These are phyloP conservation scores for Menura novaehollandiae DNA, from an alignment of 2,113 vertebrate species.

Conservation along the genomic window DNA sequence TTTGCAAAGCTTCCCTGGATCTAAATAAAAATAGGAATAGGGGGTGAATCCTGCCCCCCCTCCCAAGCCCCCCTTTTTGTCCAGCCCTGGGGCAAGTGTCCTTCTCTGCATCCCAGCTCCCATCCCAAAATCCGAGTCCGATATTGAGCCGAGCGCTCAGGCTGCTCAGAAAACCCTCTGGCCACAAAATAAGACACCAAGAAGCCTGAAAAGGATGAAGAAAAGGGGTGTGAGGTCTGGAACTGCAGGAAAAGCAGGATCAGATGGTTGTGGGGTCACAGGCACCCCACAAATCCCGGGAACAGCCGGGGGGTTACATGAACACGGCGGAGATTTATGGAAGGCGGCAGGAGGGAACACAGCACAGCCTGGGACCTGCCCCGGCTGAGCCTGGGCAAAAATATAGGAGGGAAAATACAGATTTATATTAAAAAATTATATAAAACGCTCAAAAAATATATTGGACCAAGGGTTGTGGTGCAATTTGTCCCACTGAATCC, in stretches of 20 bases:
- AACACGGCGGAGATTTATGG: fast-evolving
- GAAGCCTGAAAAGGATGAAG: fast-evolving
- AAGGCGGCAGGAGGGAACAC: not conserved
- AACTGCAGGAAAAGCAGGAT: not conserved
- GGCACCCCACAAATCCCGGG: fast-evolving
- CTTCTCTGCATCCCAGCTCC: not conserved
- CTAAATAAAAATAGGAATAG: not conserved
- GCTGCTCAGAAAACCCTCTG: not conserved
- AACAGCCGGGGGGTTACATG: fast-evolving
- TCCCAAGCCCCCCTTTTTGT: not conserved
- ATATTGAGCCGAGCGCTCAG: fast-evolving
- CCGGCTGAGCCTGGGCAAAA: not conserved
- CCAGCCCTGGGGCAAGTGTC: not conserved
- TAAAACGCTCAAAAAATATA: fast-evolving
- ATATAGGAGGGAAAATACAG: fast-evolving
- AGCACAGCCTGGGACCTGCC: not conserved
- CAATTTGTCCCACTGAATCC: fast-evolving
- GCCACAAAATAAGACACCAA: not conserved
- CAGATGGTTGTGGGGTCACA: not conserved
- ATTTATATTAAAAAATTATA: fast-evolving
- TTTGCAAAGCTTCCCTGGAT: not conserved
- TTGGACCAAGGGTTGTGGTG: fast-evolving
- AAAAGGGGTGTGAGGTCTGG: not conserved
- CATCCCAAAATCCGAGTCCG: not conserved
- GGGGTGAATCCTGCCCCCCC: not conserved